Percentiles rank a stretch among this genome's conserved stretches.
phyloP scores from a whole-genome alignment of 2,797 vertebrate genomes.

The Semotilus atromaculatus region DNA sequence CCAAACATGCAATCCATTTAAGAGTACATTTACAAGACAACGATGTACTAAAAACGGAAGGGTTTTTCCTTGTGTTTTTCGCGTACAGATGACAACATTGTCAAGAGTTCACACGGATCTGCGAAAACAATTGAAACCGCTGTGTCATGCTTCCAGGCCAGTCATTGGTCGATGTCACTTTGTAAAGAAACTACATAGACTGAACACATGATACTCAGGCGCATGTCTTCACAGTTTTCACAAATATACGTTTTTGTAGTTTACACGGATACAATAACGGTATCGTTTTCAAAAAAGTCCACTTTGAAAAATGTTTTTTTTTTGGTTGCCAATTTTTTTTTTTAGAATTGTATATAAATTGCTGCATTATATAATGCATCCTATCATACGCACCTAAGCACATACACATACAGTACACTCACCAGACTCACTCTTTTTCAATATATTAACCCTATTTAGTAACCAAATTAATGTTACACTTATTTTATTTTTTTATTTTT shows the following conservation, averaged over 20 bases:
- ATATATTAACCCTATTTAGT: background rate
- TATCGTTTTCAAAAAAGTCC: fast-evolving
- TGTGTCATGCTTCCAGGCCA: background rate
- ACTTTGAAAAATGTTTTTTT: background rate
- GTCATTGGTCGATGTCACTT: background rate
- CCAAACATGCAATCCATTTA: background rate
- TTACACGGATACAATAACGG: no score
- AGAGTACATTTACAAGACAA: background rate
- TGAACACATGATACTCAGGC: no score
- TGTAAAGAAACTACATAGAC: background rate
- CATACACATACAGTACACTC: background rate
- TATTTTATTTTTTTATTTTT: no score
- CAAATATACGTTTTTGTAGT: no score
- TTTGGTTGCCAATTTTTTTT: no score
- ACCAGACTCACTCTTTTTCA: background rate
- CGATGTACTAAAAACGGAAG: background rate
- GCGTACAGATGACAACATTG: background rate
- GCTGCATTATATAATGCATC: background rate
- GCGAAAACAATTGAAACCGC: background rate
- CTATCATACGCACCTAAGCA: background rate
- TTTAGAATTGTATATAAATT: background rate
- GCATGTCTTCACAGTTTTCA: no score
- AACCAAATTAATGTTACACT: background rate
- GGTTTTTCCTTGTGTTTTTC: background rate
- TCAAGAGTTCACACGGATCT: background rate